Base-by-base conservation (phyloP, 2,888 invertebrate genomes). In the Tiliacea citrago region DNA sequence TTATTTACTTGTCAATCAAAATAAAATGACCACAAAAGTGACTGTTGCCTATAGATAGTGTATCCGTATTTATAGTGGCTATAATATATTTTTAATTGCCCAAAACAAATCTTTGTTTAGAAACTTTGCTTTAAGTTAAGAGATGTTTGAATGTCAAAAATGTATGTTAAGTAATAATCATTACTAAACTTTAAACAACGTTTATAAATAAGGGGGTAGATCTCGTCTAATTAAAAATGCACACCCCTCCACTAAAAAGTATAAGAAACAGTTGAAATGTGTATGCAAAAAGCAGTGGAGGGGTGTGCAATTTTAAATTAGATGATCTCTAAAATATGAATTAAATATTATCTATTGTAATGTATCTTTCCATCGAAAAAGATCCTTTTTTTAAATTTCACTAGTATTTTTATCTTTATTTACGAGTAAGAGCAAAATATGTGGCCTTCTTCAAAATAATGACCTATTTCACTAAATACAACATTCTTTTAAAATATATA, bases 11-110 rank as follows among this genome's bases (percentile, higher is more conserved):
- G 21, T 45, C 45, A 72, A 75, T 62, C 60, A 55, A 57, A 79
- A 83, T 73, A 71, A 76, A 61, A 66, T 73, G 2, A 73, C 79
- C 77, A 82, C 86, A 84, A 84, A 71, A 78, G 82, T 88, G 80
- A 81, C 45, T 73, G 57, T 65, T 53, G 21, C n/a, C 3, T 53
- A 24, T 16, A 53, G 6, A 42, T 29, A 65, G 6, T 66, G 24
- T 65, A 75, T 49, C 53, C 58, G 63, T 78, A 75, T 65, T 35
- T 49, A 21, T 61, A 74, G 29, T 51, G 55, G 65, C 60, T 57
- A 67, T 61, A 66, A 78, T 68, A 75, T 68, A 47, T 29, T 58
- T 62, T 62, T 24, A 39, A 10, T 51, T 58, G 45, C 18, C 35
- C 12, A 42, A 13, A 18, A 61, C 18, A 73, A 71, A 53, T 51